Evolutionary conservation across 2,113 vertebrate species (phyloP).

Genomic region (Xenopus laevis): DNA sequence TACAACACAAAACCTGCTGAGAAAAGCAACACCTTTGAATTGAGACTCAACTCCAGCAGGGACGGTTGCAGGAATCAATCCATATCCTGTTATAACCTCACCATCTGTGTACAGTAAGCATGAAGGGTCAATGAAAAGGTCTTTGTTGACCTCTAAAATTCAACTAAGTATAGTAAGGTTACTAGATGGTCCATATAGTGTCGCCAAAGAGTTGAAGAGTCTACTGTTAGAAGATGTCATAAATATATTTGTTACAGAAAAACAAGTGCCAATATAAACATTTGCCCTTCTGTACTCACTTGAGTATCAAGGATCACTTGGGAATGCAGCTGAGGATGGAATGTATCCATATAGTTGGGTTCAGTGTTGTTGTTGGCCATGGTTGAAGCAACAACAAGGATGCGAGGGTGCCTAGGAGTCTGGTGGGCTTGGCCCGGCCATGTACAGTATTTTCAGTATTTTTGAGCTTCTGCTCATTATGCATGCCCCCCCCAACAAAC

Average conservation of each 20-base stretch:
- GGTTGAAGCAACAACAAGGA: no score
- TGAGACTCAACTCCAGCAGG: slow-evolving; percentile 45
- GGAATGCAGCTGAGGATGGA: no score
- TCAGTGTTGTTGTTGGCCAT: no score
- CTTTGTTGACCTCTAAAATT: not conserved
- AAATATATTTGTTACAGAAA: not conserved
- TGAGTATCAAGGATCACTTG: no score
- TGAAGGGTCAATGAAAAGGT: not conserved
- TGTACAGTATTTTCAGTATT: not conserved
- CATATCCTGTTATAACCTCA: slow-evolving; percentile 53
- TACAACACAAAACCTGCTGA: slow-evolving; percentile 58
- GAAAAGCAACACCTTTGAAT: slow-evolving; percentile 38
- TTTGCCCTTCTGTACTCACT: no score
- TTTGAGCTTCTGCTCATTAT: no score
- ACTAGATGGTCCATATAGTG: not conserved
- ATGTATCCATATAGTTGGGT: no score
- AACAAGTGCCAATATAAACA: no score
- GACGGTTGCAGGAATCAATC: slow-evolving; percentile 35
- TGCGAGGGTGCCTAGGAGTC: no score
- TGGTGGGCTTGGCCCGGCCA: not conserved
- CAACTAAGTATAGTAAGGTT: not conserved
- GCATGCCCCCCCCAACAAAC: no score
- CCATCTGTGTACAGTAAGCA: slow-evolving; percentile 60
- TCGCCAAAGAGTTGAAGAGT: not conserved
- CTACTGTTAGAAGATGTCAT: not conserved